Percentiles rank a stretch among this genome's conserved stretches.
Evolutionary conservation across 2,888 invertebrate species (phyloP).

Genomic region (Eulithis prunata): DNA sequence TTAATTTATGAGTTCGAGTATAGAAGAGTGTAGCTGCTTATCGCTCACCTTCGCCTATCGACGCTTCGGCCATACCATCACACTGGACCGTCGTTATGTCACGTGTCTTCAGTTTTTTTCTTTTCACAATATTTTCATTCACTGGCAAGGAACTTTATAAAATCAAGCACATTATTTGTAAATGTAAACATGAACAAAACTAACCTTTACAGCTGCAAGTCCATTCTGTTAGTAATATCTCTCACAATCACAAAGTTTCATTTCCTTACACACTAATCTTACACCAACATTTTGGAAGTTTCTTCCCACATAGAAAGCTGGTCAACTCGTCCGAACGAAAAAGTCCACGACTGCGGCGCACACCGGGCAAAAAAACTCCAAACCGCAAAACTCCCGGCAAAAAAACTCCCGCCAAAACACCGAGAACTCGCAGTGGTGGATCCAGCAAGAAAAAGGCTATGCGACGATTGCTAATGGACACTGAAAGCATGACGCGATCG

Average conservation of each 20-base stretch:
- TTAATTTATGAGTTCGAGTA: too few species aligned
- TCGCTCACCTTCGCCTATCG: too few species aligned
- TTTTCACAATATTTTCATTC: not conserved
- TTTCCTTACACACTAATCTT: slow-evolving; percentile 45
- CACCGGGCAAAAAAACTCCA: slow-evolving; percentile 78
- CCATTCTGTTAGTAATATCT: too few species aligned
- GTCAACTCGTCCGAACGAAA: slow-evolving; percentile 70
- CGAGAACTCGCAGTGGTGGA: slow-evolving; percentile 83
- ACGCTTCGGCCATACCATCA: not conserved
- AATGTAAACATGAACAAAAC: too few species aligned
- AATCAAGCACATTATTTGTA: too few species aligned
- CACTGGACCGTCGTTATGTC: too few species aligned
- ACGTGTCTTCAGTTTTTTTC: too few species aligned
- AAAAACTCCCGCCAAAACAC: slow-evolving; percentile 84
- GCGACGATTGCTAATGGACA: slow-evolving; percentile 73
- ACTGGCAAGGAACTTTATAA: not conserved
- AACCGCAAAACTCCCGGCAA: slow-evolving; percentile 74
- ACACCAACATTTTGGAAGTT: slow-evolving; percentile 63
- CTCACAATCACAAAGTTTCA: not conserved
- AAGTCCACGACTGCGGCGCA: slow-evolving; percentile 79
- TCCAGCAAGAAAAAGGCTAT: slow-evolving; percentile 86
- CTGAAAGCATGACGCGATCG: slow-evolving; percentile 62
- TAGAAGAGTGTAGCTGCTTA: too few species aligned
- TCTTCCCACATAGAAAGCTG: slow-evolving; percentile 80
- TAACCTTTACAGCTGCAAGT: not conserved